Evolutionary conservation across 2,113 vertebrate species (phyloP), one percentile per base, ranked within the genome.

Genomic region (Eclectus roratus): DNA sequence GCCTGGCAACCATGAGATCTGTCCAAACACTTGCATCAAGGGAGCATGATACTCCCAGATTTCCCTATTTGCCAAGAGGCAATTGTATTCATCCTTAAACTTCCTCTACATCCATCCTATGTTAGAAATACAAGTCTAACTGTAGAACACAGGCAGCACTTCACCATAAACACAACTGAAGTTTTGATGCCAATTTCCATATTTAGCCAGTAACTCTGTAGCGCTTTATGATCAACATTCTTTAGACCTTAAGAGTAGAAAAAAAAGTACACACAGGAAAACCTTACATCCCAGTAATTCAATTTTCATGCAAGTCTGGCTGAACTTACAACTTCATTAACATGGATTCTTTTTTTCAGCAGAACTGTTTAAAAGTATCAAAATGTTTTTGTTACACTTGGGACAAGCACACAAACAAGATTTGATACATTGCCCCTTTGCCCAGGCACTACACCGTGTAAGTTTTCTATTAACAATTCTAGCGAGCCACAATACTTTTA

Each of bases 231-330:
- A 35, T 5, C 50, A 60, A 74, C 9, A 1, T 27, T 33, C 44
- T 85, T 52, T 61, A 13, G 17, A 88, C 15, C 21, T 70, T 53
- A 58, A 61, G 1, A 50, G 28, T 0, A 52, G 21, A 56, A 41
- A 23, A 23, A 70, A 74, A 82, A 33, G 13, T 0, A 0, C 6
- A 20, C 2, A 43, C 6, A 44, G 15, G 58, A 61, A 47, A 35
- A 24, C 4, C 6, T 25, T 60, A n/a, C 23, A 47, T 44, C 15
- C 31, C 20, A 70, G 17, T 46, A 66, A 76, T 41, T 68, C 19
- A 43, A 28, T 55, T 86, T 83, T 83, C 19, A 55, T 25, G 17
- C 41, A 82, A 52, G 5, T 4, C 74, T 33, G 12, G 46, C 21
- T 78, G 35, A 85, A 72, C 14, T 79, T 85, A 61, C 3, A 58